Percentiles rank a stretch among this genome's conserved stretches.
Conservation (phyloP, 2,888 invertebrate genomes). For the Dicranocentrus wangi region DNA sequence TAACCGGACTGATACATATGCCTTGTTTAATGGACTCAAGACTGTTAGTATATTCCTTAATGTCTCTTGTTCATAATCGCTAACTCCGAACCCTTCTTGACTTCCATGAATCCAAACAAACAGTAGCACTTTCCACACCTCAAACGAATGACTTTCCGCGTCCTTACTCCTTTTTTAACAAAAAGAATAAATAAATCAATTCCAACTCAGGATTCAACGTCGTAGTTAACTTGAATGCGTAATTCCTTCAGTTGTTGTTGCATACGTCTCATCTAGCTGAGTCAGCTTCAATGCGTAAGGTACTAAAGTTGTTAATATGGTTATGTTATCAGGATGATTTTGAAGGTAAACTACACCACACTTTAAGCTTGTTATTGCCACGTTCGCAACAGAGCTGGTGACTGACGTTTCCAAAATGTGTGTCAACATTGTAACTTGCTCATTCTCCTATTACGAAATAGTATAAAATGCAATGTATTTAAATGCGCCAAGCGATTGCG, state of each 20-base stretch:
- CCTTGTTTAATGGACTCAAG: constrained; percentile 72
- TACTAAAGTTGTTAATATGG: constrained; percentile 63
- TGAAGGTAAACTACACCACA: constrained; percentile 68
- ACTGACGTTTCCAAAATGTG: constrained; percentile 68
- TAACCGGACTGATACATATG: constrained; percentile 70
- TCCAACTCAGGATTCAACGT: no score
- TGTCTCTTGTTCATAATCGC: constrained; percentile 71
- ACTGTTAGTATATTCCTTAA: constrained; percentile 71
- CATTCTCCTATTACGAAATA: constrained; percentile 66
- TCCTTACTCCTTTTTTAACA: constrained; percentile 59
- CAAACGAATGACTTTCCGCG: constrained; percentile 68
- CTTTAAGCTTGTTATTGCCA: constrained; percentile 65
- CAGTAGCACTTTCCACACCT: constrained; percentile 69
- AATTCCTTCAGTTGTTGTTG: no score
- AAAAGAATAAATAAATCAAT: background rate
- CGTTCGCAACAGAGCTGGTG: constrained; percentile 64
- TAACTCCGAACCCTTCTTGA: constrained; percentile 62
- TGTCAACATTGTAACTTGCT: constrained; percentile 62
- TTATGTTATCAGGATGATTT: constrained; percentile 65
- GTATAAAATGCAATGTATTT: background rate
- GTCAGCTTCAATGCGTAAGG: constrained; percentile 68
- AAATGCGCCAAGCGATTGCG: background rate
- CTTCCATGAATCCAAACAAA: constrained; percentile 71
- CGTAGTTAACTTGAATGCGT: no score
- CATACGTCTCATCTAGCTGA: constrained; percentile 71